Conservation (phyloP, 2,113 vertebrate genomes). For the Pelmatolapia mariae region DNA sequence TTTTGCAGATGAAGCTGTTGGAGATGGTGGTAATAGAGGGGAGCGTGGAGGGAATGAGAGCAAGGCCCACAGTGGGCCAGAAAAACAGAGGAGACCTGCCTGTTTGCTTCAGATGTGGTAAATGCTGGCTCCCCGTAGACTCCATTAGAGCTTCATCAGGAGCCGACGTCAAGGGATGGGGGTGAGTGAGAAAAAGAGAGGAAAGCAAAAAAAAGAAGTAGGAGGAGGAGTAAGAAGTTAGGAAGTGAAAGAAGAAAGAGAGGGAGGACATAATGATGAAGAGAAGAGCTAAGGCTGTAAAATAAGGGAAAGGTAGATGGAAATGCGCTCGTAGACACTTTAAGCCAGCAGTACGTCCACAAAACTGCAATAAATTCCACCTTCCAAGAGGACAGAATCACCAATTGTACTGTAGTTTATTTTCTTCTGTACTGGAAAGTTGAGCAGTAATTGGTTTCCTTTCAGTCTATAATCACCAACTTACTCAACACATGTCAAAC, state of each 20-base stretch:
- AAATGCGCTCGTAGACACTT: neutral
- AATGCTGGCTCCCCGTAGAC: conserved; percentile 71
- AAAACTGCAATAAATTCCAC: neutral
- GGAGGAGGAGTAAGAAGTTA: conserved; percentile 1
- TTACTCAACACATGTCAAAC: conserved; percentile 17
- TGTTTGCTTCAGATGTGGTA: conserved; percentile 65
- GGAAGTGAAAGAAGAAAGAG: neutral
- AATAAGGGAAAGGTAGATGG: neutral
- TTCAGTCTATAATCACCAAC: neutral
- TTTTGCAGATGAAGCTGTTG: conserved; percentile 34
- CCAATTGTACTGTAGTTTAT: neutral
- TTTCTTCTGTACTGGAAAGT: neutral
- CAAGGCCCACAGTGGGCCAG: conserved; percentile 32
- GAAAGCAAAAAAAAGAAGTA: neutral
- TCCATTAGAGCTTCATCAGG: conserved; percentile 68
- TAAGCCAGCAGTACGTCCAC: neutral
- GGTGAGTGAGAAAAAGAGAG: neutral
- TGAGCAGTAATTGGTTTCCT: neutral
- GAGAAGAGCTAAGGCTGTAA: neutral
- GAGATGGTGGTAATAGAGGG: conserved; percentile 32
- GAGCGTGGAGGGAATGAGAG: conserved; percentile 7
- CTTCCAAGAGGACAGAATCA: neutral
- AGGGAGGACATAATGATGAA: neutral
- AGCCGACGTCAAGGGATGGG: conserved; percentile 24
- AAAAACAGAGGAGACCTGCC: conserved; percentile 55